A percentile compares a stretch with the other conserved stretches of the same genome.
These are phyloP conservation scores for Paratrypauchen microcephalus DNA, from an alignment of 2,797 vertebrate genomes.

Conservation along the genomic window DNA sequence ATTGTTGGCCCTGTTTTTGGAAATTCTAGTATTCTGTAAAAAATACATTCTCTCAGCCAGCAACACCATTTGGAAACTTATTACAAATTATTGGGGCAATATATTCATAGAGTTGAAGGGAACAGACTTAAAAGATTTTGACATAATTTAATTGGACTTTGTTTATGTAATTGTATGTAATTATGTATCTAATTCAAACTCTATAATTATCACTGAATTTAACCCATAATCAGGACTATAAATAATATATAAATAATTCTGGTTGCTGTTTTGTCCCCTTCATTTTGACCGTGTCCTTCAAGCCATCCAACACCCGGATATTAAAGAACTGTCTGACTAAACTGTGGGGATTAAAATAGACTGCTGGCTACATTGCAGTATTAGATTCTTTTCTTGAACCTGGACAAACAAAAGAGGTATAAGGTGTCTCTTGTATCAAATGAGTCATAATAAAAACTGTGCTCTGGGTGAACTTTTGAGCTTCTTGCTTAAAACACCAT, in stretches of 20 bases:
- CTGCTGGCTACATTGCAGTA: slow-evolving; percentile 25
- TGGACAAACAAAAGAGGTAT: slow-evolving; percentile 33
- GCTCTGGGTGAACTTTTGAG: slow-evolving; percentile 46
- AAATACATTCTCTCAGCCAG: not conserved
- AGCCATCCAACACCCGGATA: slow-evolving; percentile 25
- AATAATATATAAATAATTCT: not conserved
- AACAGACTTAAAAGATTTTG: not conserved
- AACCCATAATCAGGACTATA: not conserved
- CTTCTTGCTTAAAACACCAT: slow-evolving; percentile 49
- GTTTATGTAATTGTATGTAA: too few relatives aligned
- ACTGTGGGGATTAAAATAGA: slow-evolving; percentile 44
- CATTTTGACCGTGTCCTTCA: slow-evolving; percentile 30
- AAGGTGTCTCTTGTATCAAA: slow-evolving; percentile 28
- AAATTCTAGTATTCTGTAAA: not conserved
- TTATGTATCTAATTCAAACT: not conserved
- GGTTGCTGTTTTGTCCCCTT: slow-evolving; percentile 16
- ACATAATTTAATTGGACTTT: not conserved
- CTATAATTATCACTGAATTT: not conserved
- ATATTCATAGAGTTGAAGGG: too few relatives aligned
- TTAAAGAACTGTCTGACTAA: slow-evolving; percentile 32
- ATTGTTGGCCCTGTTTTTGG: not conserved
- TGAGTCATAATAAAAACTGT: slow-evolving; percentile 44
- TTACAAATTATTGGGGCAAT: too few relatives aligned
- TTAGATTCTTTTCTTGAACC: slow-evolving; percentile 45
- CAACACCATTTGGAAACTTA: not conserved